These are phyloP conservation scores for Trypoxylus dichotomus DNA, from an alignment of 1,140 invertebrate genomes.

Conservation along the genomic window DNA sequence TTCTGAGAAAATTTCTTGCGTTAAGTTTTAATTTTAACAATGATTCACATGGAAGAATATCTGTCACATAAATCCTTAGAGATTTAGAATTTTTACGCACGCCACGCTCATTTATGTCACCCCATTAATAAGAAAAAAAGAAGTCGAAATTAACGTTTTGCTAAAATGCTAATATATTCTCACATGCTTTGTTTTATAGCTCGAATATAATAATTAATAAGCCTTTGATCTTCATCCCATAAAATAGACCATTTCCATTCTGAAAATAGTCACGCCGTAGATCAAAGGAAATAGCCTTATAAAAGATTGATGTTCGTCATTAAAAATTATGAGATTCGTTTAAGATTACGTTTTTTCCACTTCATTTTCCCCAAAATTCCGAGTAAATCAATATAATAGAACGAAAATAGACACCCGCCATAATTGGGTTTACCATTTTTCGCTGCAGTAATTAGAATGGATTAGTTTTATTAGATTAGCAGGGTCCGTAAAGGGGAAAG, in stretches of 20 bases:
- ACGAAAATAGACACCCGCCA: neutral
- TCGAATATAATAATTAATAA: slow-evolving; percentile 13
- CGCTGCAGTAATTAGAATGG: neutral
- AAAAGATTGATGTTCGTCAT: neutral
- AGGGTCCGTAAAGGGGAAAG: neutral
- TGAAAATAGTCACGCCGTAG: neutral
- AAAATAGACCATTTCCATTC: neutral
- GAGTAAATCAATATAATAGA: neutral
- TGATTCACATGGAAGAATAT: too few species aligned
- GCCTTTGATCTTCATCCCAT: neutral
- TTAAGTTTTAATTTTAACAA: too few species aligned
- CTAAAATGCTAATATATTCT: neutral
- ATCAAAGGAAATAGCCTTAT: neutral
- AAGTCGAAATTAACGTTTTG: neutral
- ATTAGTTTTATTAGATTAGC: neutral
- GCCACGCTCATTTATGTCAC: neutral
- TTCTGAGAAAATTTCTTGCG: too few species aligned
- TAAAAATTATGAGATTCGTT: slow-evolving; percentile 12
- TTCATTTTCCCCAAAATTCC: neutral
- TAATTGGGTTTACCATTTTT: too few species aligned
- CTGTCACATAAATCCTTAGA: neutral
- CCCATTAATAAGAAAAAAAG: neutral
- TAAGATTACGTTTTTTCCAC: neutral
- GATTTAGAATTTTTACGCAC: neutral
- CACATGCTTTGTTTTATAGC: neutral